These are phyloP conservation scores for Naja naja DNA, from an alignment of 2,113 vertebrate species.

Conservation along the genomic window DNA sequence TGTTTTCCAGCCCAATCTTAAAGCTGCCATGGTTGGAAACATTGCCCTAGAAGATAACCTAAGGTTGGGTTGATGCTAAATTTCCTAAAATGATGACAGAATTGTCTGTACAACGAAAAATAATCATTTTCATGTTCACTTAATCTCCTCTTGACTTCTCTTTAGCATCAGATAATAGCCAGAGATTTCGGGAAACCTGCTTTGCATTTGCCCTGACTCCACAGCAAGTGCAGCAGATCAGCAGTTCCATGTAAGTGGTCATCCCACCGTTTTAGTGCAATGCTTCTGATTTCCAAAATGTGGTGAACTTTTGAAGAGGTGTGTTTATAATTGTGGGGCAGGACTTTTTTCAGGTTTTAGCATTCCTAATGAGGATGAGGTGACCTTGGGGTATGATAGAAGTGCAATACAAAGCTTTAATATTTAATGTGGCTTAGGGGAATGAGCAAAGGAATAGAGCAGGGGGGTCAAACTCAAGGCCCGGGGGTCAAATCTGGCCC, in stretches of 20 bases:
- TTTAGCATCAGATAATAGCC: constrained; percentile 93
- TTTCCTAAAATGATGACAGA: not conserved
- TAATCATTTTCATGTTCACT: not conserved
- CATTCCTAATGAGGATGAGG: not conserved
- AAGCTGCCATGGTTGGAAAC: not conserved
- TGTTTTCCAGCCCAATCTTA: not conserved
- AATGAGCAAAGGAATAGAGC: not conserved
- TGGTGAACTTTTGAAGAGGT: too few relatives aligned
- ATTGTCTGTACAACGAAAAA: not conserved
- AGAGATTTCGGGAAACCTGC: constrained; percentile 98
- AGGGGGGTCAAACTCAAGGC: too few relatives aligned
- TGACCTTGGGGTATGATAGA: not conserved
- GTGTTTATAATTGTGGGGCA: not conserved
- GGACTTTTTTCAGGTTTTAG: not conserved
- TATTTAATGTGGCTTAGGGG: not conserved
- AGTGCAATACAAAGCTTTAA: too few relatives aligned
- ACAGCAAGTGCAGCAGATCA: constrained; percentile 98
- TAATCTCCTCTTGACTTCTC: constrained; percentile 56
- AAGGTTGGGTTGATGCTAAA: not conserved
- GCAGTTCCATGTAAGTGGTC: constrained; percentile 93
- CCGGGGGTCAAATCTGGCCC: too few relatives aligned
- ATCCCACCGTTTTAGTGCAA: not conserved
- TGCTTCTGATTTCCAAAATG: not conserved
- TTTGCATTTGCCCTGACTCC: constrained; percentile 97
- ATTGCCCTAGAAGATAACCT: not conserved